These are phyloP conservation scores for Lepus americanus DNA, from an alignment of 2,113 vertebrate species.

Conservation along the genomic window DNA sequence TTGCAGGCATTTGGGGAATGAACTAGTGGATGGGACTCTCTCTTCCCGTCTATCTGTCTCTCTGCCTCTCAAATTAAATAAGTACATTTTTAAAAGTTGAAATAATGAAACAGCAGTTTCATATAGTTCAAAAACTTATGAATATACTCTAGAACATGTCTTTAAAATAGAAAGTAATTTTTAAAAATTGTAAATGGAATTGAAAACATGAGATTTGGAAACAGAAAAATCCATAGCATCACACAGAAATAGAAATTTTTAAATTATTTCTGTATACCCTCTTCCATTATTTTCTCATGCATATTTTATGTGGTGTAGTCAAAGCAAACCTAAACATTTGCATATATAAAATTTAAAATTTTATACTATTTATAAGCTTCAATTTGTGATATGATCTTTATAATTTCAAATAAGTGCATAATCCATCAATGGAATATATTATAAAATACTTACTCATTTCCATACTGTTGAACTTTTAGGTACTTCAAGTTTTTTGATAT, in stretches of 20 bases:
- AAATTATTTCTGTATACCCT: not conserved
- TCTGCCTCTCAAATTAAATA: too few species aligned
- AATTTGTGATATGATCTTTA: conserved; percentile 29
- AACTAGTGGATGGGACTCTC: too few species aligned
- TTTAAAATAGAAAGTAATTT: conserved; percentile 62
- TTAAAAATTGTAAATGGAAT: conserved; percentile 34
- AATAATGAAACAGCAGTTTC: not conserved
- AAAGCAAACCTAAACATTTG: conserved; percentile 7
- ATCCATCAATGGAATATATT: conserved; percentile 9
- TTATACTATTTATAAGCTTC: conserved; percentile 33
- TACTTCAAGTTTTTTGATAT: conserved; percentile 49
- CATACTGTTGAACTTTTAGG: not conserved
- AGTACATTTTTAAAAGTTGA: too few species aligned
- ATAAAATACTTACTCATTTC: conserved; percentile 11
- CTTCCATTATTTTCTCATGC: conserved; percentile 12
- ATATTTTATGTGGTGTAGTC: not conserved
- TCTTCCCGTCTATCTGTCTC: too few species aligned
- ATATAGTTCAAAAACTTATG: not conserved
- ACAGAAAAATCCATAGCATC: conserved; percentile 14
- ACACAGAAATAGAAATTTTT: conserved; percentile 12
- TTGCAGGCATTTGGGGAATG: too few species aligned
- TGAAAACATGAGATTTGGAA: conserved; percentile 28
- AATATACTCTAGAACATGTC: not conserved
- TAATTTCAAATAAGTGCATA: conserved; percentile 37
- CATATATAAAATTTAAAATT: conserved; percentile 10